phyloP scores from a whole-genome alignment of 2,797 vertebrate genomes.

The Protonibea diacanthus region DNA sequence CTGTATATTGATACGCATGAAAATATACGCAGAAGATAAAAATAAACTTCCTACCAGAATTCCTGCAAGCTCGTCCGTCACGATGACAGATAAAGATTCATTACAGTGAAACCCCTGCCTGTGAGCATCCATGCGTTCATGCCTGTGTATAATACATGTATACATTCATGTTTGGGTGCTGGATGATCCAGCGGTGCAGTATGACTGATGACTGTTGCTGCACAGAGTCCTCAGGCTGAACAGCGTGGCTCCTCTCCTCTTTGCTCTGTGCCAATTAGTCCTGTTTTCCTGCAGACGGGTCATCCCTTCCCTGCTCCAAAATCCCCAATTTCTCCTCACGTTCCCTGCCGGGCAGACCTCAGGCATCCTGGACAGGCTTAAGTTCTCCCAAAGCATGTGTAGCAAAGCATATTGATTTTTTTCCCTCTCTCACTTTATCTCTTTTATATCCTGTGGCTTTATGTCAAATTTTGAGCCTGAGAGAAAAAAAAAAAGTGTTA shows the following conservation, averaged over 20 bases:
- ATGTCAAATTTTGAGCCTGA: slow-evolving; percentile 61
- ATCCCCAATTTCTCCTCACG: slow-evolving; percentile 54
- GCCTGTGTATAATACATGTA: slow-evolving; percentile 37
- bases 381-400: slow-evolving; percentile 55
- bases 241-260: slow-evolving; percentile 57
- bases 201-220: slow-evolving; percentile 79
- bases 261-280: slow-evolving; percentile 78
- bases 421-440: slow-evolving; percentile 49
- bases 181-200: slow-evolving; percentile 47
- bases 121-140: slow-evolving; percentile 40
- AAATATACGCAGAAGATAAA: slow-evolving; percentile 59
- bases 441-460: slow-evolving; percentile 64
- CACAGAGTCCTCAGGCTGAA: slow-evolving; percentile 65
- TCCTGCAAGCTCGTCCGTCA: slow-evolving; percentile 58
- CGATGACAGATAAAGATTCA: slow-evolving; percentile 66
- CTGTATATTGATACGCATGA: slow-evolving; percentile 19
- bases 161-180: slow-evolving; percentile 55
- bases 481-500: slow-evolving; percentile 30
- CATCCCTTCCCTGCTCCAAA: slow-evolving; percentile 54
- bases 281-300: slow-evolving; percentile 71
- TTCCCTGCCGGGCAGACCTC: slow-evolving; percentile 52
- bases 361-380: slow-evolving; percentile 55
- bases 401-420: slow-evolving; percentile 62
- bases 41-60: slow-evolving; percentile 53
- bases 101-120: slow-evolving; percentile 43